Evolutionary conservation across 2,888 invertebrate genomes (phyloP).

Genomic region (Lamellibrachia satsuma): DNA sequence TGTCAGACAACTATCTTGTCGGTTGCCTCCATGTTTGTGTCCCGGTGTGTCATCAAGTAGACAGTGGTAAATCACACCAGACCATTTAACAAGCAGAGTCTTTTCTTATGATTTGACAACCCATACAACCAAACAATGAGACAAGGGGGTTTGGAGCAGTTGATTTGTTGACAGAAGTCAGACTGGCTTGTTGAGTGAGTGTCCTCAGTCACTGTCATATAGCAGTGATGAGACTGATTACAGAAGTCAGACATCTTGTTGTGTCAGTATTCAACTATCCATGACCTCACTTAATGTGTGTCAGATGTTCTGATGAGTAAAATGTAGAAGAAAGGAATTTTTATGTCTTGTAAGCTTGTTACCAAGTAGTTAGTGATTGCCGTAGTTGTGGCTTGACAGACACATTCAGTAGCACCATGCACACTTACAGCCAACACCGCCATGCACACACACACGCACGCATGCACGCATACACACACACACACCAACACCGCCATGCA

Average conservation of each 20-base stretch:
- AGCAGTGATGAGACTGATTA: not conserved
- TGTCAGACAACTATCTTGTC: slow-evolving; percentile 13
- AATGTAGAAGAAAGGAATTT: no score
- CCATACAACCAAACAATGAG: not conserved
- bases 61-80: not conserved
- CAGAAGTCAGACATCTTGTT: not conserved
- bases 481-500: not conserved
- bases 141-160: not conserved
- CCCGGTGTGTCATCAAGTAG: not conserved
- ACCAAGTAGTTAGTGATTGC: no score
- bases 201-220: not conserved
- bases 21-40: not conserved
- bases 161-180: not conserved
- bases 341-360: no score
- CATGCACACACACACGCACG: not conserved
- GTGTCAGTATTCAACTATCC: not conserved
- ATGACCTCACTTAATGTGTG: no score
- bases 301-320: no score
- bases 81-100: not conserved
- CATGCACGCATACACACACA: not conserved
- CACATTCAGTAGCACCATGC: not conserved
- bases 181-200: not conserved
- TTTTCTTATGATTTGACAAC: not conserved
- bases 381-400: no score
- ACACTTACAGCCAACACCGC: not conserved